Percentiles rank a stretch among this genome's conserved stretches.
Evolutionary conservation across 2,888 invertebrate species (phyloP).

Genomic region (Macrophya alboannulata): DNA sequence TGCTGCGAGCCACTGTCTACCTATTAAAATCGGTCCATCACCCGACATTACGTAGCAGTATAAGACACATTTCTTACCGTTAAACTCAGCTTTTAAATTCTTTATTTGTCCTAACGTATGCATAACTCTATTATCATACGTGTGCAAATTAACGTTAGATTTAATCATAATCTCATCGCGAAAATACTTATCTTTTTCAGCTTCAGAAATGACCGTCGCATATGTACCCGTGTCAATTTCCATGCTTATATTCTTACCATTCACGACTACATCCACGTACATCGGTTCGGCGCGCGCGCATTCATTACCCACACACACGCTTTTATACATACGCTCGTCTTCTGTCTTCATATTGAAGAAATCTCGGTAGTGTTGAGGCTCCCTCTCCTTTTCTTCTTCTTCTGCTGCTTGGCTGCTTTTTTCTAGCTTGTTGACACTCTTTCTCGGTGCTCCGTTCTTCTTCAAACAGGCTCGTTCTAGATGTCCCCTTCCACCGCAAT

Average conservation of each 20-base stretch:
- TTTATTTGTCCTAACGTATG: conserved; percentile 51
- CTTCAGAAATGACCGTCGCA: conserved; percentile 51
- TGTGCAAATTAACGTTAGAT: background rate
- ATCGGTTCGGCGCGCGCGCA: conserved; percentile 17
- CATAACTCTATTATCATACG: conserved; percentile 30
- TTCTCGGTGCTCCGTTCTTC: background rate
- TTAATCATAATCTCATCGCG: background rate
- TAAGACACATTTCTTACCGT: conserved; percentile 33
- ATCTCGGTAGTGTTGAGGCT: background rate
- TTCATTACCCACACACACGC: background rate
- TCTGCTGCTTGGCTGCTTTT: conserved; percentile 28
- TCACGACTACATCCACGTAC: background rate
- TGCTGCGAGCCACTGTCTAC: conserved; percentile 57
- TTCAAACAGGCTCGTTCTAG: conserved; percentile 12
- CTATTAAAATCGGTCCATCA: conserved; percentile 57
- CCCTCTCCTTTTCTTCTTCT: background rate
- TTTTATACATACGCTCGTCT: background rate
- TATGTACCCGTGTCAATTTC: conserved; percentile 27
- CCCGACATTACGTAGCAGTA: conserved; percentile 58
- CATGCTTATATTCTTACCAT: background rate
- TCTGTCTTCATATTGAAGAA: background rate
- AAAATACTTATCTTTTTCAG: background rate
- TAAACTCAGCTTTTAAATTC: conserved; percentile 54
- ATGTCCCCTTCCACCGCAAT: conserved; percentile 18
- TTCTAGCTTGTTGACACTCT: conserved; percentile 47